Base-by-base conservation (phyloP, 2,113 vertebrate genomes). In the Poecilia latipinna region DNA sequence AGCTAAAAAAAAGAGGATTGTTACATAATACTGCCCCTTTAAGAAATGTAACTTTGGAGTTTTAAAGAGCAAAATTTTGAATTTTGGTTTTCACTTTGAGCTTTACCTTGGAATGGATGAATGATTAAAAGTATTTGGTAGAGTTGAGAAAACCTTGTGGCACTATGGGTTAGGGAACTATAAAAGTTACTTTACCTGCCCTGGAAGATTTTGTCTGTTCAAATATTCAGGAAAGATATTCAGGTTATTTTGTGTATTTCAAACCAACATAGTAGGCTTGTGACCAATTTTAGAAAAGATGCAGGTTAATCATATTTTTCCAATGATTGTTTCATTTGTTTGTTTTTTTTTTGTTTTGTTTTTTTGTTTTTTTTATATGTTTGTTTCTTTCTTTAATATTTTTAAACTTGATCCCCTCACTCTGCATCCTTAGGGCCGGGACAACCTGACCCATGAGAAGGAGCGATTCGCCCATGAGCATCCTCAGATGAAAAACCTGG, bases 401-500 rank as follows among this genome's bases (percentile, higher is more conserved):
- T 82, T 70, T 61, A 31, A 75, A 67, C 39, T 67, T 64, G 10
- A 62, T 35, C 15, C 12, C 7, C 6, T 0, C 44, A 33, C 31
- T 78, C 32, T 26, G 68, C 78, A 83, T 68, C 67, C 72, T 68
- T 13, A 99, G 97, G 96, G 96, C 0, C 95, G 98, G 62, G 95
- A 94, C 79, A 90, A 95, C 39, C 85, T 99, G 91, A 98, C 97
- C 24, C 67, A 93, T 22, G 97, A 99, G 89, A 99, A 99, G 78
- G 80, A 95, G 70, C 91, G 65, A 70, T 99, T 97, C 92, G 97
- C 97, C 73, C 98, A 98, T 0, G 89, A 96, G 68, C 97, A 99
- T 65, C 57, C 75, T 26, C 94, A 96, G 87, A 96, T 99, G 96
- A 96, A 88, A 85, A 95, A 88, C 28, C 91, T 99, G 69, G 96